phyloP scores from a whole-genome alignment of 2,888 invertebrate species.

The Hyposoter dolosus region DNA sequence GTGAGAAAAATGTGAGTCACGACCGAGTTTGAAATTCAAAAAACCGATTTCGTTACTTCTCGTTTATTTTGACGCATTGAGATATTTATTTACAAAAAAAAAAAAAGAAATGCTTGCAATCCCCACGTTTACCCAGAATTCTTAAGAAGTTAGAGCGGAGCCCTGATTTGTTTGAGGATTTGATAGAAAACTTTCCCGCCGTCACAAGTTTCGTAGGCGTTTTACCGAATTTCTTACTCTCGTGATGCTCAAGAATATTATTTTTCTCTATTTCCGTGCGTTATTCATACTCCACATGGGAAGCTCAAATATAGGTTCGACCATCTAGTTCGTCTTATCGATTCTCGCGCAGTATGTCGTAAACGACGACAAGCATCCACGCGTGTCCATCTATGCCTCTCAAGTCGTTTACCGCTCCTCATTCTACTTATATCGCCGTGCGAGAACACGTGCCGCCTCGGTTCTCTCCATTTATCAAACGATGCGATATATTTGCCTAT shows the following conservation, averaged over 20 bases:
- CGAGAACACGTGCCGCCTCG: not conserved
- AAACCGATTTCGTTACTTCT: not conserved
- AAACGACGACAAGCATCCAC: not conserved
- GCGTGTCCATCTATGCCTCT: not conserved
- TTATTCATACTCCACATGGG: not conserved
- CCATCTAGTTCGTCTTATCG: conserved; percentile 2
- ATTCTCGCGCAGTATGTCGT: conserved; percentile 6
- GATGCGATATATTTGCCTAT: not conserved
- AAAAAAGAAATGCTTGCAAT: not conserved
- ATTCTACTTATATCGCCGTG: not conserved
- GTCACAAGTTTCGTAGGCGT: not conserved
- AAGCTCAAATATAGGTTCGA: not conserved
- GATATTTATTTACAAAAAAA: not conserved
- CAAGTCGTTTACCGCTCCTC: not conserved
- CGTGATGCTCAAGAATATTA: not conserved
- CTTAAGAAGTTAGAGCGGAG: not conserved
- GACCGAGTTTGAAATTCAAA: not conserved
- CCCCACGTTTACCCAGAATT: not conserved
- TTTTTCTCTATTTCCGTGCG: not conserved
- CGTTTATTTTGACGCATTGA: not conserved
- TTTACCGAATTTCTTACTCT: not conserved
- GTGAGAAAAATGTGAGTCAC: not conserved
- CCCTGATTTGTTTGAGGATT: not conserved
- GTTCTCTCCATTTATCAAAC: not conserved
- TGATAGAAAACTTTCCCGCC: not conserved